Evolutionary conservation across 2,113 vertebrate genomes (phyloP), one percentile per base, ranked within the genome.

Genomic region (Corythornis madagascariensis): DNA sequence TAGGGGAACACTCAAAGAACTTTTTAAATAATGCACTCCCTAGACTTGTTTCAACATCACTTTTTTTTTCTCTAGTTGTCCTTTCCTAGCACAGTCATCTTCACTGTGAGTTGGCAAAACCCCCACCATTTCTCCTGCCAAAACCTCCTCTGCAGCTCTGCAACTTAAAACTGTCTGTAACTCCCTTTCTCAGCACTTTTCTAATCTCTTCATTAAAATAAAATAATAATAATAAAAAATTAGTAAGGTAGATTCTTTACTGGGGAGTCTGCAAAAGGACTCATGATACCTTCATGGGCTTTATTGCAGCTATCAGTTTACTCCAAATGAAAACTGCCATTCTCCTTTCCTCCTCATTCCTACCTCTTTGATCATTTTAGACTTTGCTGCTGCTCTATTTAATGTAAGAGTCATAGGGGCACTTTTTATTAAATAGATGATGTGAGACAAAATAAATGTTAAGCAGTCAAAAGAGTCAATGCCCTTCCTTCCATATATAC

Each of bases 151-250:
- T 89, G 67, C 89, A 88, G 56, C 45, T 94, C 81, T 89, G 82
- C 67, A 87, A 70, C 79, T 91, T 92, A 70, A 91, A 85, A 50
- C 13, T 71, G 35, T 71, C 60, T 80, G 10, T 29, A 85, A 74
- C 35, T 92, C 78, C 20, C 14, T 88, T 43, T 77, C 93, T 91
- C 94, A 93, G 52, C 65, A 77, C 20, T 95, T 93, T 88, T 81
- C 61, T 88, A 19, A 81, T 86, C 33, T 79, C 50, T 40, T 78
- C 45, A 61, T 50, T 12, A 74, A 81, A 79, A 92, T 61, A 43
- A 52, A 72, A 35, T 7, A 25, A 59, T 38, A 38, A 38, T 38
- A 38, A 38, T 38, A 22, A 59, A 13, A 59, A 59, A 22, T 10
- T 13, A 50, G 8, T 59, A 59, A 52, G 18, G 48, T 33, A 9